phyloP scores from a whole-genome alignment of 2,797 vertebrate genomes.

The Darevskia mixta region DNA sequence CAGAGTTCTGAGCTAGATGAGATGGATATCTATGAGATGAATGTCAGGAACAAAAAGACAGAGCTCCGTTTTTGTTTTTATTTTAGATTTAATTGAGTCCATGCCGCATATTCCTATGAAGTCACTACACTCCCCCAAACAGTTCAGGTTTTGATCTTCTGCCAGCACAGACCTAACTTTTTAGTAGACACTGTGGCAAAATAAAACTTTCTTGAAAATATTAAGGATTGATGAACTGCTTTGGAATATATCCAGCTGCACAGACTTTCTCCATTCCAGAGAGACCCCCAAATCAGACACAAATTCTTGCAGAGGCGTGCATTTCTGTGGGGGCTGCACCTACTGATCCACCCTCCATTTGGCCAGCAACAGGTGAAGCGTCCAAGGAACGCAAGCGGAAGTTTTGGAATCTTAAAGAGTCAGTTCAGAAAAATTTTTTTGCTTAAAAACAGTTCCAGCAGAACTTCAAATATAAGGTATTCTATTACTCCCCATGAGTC shows the following conservation, averaged over 20 bases:
- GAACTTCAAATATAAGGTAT: neutral
- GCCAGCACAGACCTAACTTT: conserved; percentile 71
- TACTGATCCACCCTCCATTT: conserved; percentile 29
- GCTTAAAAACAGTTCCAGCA: neutral
- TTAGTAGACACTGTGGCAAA: conserved; percentile 70
- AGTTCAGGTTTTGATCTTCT: conserved; percentile 74
- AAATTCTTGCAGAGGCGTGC: conserved; percentile 56
- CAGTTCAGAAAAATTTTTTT: conserved; percentile 5
- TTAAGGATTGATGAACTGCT: conserved; percentile 76
- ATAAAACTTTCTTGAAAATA: conserved; percentile 80
- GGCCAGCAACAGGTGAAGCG: conserved; percentile 36
- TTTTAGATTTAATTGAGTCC: conserved; percentile 68
- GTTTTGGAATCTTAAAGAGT: conserved; percentile 29
- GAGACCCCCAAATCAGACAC: conserved; percentile 64
- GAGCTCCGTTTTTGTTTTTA: conserved; percentile 60
- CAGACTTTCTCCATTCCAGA: conserved; percentile 68
- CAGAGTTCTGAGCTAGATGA: conserved; percentile 61
- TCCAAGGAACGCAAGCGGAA: conserved; percentile 37
- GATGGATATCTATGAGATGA: conserved; percentile 58
- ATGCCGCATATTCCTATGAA: conserved; percentile 71
- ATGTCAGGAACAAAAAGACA: conserved; percentile 65
- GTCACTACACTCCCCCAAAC: conserved; percentile 61
- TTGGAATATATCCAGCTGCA: conserved; percentile 71
- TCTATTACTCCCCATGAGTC: neutral
- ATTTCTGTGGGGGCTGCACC: conserved; percentile 25